Percentiles rank a stretch among this genome's conserved stretches.
phyloP scores from a whole-genome alignment of 2,888 invertebrate genomes.

The Dicycla oo region DNA sequence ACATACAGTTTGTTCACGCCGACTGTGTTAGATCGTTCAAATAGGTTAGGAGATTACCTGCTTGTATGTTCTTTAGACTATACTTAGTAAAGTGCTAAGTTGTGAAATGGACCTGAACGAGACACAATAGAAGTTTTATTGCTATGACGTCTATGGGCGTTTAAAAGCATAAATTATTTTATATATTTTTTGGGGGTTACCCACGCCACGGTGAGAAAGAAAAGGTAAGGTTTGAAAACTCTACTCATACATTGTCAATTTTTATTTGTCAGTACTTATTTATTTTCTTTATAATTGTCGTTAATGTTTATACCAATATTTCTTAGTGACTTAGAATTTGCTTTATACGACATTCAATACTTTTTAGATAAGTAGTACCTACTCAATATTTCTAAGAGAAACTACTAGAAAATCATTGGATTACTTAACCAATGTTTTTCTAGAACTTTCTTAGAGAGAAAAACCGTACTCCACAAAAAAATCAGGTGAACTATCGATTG shows the following conservation, averaged over 20 bases:
- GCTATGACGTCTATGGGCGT: no score
- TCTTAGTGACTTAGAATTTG: neutral
- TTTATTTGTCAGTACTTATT: no score
- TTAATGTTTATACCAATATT: neutral
- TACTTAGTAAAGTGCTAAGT: neutral
- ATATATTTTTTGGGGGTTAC: neutral
- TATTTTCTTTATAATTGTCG: no score
- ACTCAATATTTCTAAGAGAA: neutral
- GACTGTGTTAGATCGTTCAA: conserved; percentile 22
- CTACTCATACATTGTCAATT: no score
- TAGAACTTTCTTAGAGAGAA: no score
- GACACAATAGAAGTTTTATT: no score
- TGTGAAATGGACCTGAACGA: conserved; percentile 3
- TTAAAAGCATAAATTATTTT: neutral
- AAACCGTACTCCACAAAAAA: no score
- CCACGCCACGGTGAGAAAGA: no score
- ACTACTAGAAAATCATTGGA: neutral
- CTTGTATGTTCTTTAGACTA: neutral
- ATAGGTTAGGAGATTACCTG: conserved; percentile 28
- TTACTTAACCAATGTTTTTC: no score
- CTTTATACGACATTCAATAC: neutral
- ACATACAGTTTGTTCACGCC: conserved; percentile 31
- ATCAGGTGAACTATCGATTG: conserved; percentile 26
- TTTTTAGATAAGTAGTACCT: neutral
- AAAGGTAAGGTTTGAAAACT: neutral